Conservation (phyloP, 2,113 vertebrate genomes). For the Montifringilla adamsi region DNA sequence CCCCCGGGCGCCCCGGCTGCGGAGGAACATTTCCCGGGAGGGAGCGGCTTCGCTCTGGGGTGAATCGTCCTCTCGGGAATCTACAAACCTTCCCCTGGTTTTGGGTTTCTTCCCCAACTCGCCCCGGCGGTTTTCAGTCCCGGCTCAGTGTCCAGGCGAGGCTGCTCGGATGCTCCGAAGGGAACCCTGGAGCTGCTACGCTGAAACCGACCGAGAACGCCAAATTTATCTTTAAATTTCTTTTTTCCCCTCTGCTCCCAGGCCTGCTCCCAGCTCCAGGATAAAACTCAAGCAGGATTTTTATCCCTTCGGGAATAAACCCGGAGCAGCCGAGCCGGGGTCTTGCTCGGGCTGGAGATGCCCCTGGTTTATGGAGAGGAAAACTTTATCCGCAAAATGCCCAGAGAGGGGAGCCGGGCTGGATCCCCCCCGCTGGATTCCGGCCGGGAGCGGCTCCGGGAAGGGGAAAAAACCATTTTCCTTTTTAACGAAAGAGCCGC, state of each 20-base stretch:
- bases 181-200: background rate
- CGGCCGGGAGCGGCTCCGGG: background rate
- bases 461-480: background rate
- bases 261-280: conserved; percentile 21
- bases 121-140: background rate
- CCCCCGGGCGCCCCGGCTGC: background rate
- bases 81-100: background rate
- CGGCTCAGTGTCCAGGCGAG: background rate
- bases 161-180: background rate
- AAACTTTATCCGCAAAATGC: background rate
- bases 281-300: background rate
- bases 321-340: fast-evolving
- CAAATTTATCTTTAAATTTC: background rate
- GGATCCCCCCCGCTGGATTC: background rate
- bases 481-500: background rate
- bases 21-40: fast-evolving
- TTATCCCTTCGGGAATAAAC: background rate
- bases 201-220: background rate
- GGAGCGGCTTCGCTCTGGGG: background rate
- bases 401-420: background rate
- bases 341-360: background rate
- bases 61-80: background rate
- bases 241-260: background rate
- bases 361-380: background rate
- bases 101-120: background rate